These are phyloP conservation scores for Tiphia femorata DNA, from an alignment of 2,888 invertebrate genomes.

Conservation along the genomic window DNA sequence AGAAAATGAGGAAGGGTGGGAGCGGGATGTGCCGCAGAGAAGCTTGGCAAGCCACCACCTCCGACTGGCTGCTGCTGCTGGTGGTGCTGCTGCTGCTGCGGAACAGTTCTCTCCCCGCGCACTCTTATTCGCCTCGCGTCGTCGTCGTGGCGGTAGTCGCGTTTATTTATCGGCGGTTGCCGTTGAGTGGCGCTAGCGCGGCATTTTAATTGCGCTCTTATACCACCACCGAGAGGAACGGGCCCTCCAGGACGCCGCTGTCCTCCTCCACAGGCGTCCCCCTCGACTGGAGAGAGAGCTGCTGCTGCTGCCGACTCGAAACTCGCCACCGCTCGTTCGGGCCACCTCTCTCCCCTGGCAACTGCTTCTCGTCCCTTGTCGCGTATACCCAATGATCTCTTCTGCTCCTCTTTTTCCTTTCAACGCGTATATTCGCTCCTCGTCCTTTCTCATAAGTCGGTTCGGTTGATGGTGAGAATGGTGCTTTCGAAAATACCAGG, in stretches of 20 bases:
- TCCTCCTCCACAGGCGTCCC: conserved; percentile 12
- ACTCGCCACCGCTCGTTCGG: background rate
- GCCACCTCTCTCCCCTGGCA: conserved; percentile 27
- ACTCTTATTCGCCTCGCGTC: conserved; percentile 62
- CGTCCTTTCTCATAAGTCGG: no score
- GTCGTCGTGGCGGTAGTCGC: conserved; percentile 54
- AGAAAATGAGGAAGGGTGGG: background rate
- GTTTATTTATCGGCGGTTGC: conserved; percentile 68
- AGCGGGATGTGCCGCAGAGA: conserved; percentile 29
- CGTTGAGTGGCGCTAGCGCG: conserved; percentile 68
- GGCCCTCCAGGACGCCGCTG: conserved; percentile 39
- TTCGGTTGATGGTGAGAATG: no score
- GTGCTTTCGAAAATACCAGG: background rate
- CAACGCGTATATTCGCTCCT: background rate
- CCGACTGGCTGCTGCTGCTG: conserved; percentile 37
- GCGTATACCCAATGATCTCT: conserved; percentile 56
- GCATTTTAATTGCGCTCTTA: conserved; percentile 69
- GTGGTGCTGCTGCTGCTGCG: conserved; percentile 27
- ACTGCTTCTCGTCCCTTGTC: conserved; percentile 32
- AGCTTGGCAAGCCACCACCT: conserved; percentile 42
- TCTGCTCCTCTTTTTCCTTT: conserved; percentile 31
- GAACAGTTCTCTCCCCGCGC: conserved; percentile 47
- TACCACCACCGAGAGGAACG: conserved; percentile 52
- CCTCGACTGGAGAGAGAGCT: background rate
- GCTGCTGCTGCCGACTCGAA: background rate